phyloP scores from a whole-genome alignment of 2,113 vertebrate genomes.

The Amblyopsis rosae region DNA sequence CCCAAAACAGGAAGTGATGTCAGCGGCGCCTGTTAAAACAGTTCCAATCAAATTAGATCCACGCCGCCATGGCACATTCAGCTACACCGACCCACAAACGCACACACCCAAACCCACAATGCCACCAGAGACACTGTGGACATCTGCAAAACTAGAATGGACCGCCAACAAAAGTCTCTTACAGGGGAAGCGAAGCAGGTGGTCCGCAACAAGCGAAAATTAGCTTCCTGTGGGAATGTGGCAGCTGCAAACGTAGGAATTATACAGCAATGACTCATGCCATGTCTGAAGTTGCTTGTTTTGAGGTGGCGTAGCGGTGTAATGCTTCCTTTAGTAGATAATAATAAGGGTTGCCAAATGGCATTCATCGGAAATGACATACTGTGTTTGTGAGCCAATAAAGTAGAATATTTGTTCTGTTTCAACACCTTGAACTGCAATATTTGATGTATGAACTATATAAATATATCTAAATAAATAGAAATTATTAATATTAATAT shows the following conservation, averaged over 20 bases:
- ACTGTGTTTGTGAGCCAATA: too few relatives aligned
- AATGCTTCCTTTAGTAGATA: neutral
- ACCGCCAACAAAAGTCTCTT: slow-evolving; percentile 45
- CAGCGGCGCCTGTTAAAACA: too few relatives aligned
- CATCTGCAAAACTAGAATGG: slow-evolving; percentile 56
- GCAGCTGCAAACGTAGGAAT: slow-evolving; percentile 1
- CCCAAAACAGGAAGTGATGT: slow-evolving; percentile 64
- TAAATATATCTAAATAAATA: too few relatives aligned
- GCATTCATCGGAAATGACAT: too few relatives aligned
- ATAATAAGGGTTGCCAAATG: too few relatives aligned
- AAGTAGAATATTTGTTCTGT: too few relatives aligned
- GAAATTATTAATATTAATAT: too few relatives aligned
- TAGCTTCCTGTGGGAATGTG: neutral
- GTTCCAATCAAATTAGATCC: slow-evolving; percentile 71
- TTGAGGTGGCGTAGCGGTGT: neutral
- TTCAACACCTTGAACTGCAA: too few relatives aligned
- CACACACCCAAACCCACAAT: slow-evolving; percentile 38
- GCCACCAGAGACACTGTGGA: slow-evolving; percentile 59
- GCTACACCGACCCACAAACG: slow-evolving; percentile 27
- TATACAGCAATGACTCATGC: slow-evolving; percentile 4
- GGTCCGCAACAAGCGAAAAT: slow-evolving; percentile 7
- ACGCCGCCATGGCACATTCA: slow-evolving; percentile 68
- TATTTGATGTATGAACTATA: too few relatives aligned
- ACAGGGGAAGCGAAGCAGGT: slow-evolving; percentile 23
- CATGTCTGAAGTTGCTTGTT: slow-evolving; percentile 15